Conservation (phyloP, 2,888 invertebrate species). For the Steromphala cineraria region DNA sequence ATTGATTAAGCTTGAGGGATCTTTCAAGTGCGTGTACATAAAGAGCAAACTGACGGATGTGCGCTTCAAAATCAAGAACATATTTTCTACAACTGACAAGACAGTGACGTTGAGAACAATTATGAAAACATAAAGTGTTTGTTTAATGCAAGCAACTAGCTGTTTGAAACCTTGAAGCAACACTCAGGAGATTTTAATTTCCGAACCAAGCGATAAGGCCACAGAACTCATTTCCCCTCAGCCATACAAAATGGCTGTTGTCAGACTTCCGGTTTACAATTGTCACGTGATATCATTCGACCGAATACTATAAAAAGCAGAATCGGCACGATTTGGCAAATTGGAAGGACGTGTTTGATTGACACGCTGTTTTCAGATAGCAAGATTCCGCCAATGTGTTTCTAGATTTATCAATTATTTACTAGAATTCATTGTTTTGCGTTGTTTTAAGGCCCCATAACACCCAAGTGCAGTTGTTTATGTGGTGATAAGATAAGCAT, state of each 20-base stretch:
- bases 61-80: neutral
- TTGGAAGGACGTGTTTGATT: neutral
- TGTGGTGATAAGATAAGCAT: no score
- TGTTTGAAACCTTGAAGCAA: neutral
- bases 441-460: no score
- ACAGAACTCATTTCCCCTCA: constrained; percentile 3
- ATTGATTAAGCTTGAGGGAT: no score
- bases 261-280: neutral
- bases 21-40: neutral
- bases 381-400: neutral
- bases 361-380: neutral
- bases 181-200: neutral
- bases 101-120: neutral
- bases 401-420: neutral
- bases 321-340: neutral
- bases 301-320: neutral
- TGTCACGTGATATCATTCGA: neutral
- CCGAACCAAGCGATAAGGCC: neutral
- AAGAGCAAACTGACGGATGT: neutral
- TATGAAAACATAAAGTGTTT: neutral
- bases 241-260: constrained; percentile 12
- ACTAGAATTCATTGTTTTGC: neutral
- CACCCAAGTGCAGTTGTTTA: no score
- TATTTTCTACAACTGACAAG: no score
- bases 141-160: neutral